Percentiles rank a stretch among this genome's conserved stretches.
Conservation (phyloP, 2,888 invertebrate species). For the Oscheius sp. region DNA sequence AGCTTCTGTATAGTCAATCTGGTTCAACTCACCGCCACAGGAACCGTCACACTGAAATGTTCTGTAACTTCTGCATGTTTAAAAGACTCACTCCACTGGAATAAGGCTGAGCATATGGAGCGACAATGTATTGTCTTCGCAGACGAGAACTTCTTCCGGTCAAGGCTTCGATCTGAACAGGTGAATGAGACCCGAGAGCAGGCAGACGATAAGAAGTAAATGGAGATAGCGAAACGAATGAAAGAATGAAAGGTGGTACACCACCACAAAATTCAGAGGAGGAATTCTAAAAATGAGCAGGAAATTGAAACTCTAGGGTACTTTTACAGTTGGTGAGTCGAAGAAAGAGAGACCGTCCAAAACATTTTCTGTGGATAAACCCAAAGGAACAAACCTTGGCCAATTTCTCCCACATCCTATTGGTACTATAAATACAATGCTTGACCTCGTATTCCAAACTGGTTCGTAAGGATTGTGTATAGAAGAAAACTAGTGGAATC, state of each 20-base stretch:
- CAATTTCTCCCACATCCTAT: slow-evolving; percentile 46
- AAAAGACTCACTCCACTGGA: slow-evolving; percentile 2
- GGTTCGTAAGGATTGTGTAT: slow-evolving; percentile 37
- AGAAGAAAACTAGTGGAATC: slow-evolving; percentile 22
- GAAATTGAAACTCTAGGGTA: too few species aligned
- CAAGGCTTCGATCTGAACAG: slow-evolving; percentile 15
- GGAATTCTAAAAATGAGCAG: too few species aligned
- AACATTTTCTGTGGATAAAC: not conserved
- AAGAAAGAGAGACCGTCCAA: not conserved
- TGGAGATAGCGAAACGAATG: too few species aligned
- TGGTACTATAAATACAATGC: slow-evolving; percentile 43
- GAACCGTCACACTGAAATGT: slow-evolving; percentile 20
- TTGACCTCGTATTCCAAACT: slow-evolving; percentile 44
- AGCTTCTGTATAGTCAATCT: not conserved
- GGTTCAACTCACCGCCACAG: slow-evolving; percentile 9
- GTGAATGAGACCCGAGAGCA: not conserved
- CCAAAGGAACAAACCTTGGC: slow-evolving; percentile 35
- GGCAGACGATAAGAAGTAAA: too few species aligned
- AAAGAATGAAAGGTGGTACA: too few species aligned
- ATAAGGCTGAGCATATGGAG: slow-evolving; percentile 6
- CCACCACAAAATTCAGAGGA: too few species aligned
- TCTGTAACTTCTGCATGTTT: too few species aligned
- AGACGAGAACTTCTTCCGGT: slow-evolving; percentile 13
- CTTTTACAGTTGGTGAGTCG: not conserved
- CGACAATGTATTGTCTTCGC: slow-evolving; percentile 10